Base-by-base conservation (phyloP, 2,888 invertebrate genomes). In the Mongoloraphidia duomilia region DNA sequence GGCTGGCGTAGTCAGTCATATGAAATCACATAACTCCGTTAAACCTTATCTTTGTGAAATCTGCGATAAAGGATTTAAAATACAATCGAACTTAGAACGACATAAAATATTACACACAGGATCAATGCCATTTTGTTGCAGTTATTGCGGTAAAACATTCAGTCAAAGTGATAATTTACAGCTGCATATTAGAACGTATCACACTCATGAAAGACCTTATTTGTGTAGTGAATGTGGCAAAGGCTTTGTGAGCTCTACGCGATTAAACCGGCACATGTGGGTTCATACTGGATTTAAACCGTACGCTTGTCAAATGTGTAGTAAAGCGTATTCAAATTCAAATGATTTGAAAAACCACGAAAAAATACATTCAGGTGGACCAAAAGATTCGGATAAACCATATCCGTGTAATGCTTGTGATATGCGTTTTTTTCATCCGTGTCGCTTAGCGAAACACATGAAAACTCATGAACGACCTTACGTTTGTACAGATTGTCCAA, bases 401-500 rank as follows among this genome's bases (percentile, higher is more conserved):
- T 61, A 63, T 48, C 59, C 56, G 6, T 65, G 65, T 53, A 52
- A 54, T 37, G 49, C 56, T 14, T 65, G 65, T 51, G 56, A 61
- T 41, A 60, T 61, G 60, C 54, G 60, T 47, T 65, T 65, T 49
- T 62, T 59, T 47, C 63, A 64, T 53, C 61, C 59, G 0, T 73
- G 73, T 50, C 68, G 69, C 43, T 66, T 73, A 46, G 55, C 67
- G 2, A 72, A 68, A 56, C 76, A 76, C 58, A 57, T 72, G 56
- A 63, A 65, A 46, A 61, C 63, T 0, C 76, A 76, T 52, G 62
- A 61, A 26, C 57, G 60, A 49, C 58, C 59, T 3, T 59, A 53
- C 48, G 55, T 54, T 35, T 64, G 64, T 50, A 57, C 52, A 6
- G 56, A 61, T 41, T 65, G 64, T 51, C 50, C 54, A 6, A 62